Evolutionary conservation across 2,797 vertebrate species (phyloP).

Genomic region (Lagocephalus sceleratus): DNA sequence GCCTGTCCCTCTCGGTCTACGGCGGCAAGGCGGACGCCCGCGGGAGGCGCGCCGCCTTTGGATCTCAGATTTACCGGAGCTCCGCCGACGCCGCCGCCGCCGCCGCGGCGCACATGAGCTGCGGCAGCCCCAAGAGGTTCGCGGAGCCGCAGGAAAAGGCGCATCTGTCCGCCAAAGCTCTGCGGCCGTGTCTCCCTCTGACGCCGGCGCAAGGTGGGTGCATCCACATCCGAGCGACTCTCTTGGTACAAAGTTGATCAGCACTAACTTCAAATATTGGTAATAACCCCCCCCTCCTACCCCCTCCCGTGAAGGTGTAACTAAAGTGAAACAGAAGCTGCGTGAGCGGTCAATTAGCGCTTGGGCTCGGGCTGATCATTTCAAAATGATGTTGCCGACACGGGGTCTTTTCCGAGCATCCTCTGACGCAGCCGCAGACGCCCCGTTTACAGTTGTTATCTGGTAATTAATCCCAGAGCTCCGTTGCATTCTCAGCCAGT

Average conservation of each 20-base stretch:
- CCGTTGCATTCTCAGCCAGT: slow-evolving; percentile 35
- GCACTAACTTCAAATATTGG: no score
- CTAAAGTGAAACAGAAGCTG: slow-evolving; percentile 2
- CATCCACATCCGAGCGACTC: background rate
- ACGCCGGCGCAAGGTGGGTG: slow-evolving; percentile 68
- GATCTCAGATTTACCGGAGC: slow-evolving; percentile 59
- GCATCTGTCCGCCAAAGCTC: slow-evolving; percentile 63
- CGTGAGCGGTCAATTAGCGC: slow-evolving; percentile 10
- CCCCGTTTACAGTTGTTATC: slow-evolving; percentile 45
- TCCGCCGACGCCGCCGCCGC: slow-evolving; percentile 31
- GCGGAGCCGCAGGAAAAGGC: slow-evolving; percentile 54
- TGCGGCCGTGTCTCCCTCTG: slow-evolving; percentile 59
- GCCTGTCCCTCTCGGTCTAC: slow-evolving; percentile 72
- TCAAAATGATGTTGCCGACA: slow-evolving; percentile 8
- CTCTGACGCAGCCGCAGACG: slow-evolving; percentile 39
- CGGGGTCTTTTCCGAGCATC: slow-evolving; percentile 21
- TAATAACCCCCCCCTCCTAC: no score
- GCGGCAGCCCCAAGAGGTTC: slow-evolving; percentile 54
- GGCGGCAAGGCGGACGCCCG: slow-evolving; percentile 71
- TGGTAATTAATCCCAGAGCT: slow-evolving; percentile 60
- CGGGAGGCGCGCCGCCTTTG: slow-evolving; percentile 57
- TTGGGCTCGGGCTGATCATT: slow-evolving; percentile 13
- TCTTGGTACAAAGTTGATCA: no score
- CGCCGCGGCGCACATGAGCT: slow-evolving; percentile 43
- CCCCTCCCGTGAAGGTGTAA: no score